A percentile compares a stretch with the other conserved stretches of the same genome.
Evolutionary conservation across 2,888 invertebrate genomes (phyloP).

Genomic region (Calliopum simillimum): DNA sequence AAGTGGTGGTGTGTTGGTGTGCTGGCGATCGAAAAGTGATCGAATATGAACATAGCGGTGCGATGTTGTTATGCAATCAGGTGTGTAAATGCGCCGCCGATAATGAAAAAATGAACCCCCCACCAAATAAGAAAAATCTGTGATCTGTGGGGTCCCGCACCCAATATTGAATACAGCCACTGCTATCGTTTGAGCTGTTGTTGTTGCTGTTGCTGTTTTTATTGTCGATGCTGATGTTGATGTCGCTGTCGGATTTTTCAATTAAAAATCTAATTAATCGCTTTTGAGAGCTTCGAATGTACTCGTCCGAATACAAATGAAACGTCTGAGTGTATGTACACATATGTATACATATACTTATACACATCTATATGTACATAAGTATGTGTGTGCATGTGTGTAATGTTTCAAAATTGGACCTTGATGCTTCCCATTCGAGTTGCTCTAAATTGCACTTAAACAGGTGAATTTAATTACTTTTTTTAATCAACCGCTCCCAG

Average conservation of each 20-base stretch:
- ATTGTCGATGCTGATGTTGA: not conserved
- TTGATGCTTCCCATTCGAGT: conserved; percentile 24
- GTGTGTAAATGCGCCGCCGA: conserved; percentile 25
- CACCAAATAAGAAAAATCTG: not conserved
- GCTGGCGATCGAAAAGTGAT: not conserved
- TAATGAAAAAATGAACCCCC: not conserved
- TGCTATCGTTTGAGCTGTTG: not conserved
- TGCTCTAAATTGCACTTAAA: conserved; percentile 37
- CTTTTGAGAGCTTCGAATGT: conserved; percentile 17
- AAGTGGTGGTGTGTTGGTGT: not conserved
- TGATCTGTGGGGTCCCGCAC: not conserved
- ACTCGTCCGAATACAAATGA: not conserved
- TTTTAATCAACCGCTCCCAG: conserved; percentile 62
- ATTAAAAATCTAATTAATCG: conserved; percentile 38
- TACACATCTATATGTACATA: not conserved
- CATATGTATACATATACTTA: too few species aligned
- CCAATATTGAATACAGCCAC: not conserved
- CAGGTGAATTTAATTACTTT: conserved; percentile 44
- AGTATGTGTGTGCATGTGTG: conserved; percentile 3
- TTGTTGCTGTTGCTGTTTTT: not conserved
- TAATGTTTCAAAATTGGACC: conserved; percentile 21
- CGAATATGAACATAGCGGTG: not conserved
- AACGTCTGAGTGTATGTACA: too few species aligned
- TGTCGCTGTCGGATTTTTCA: conserved; percentile 32
- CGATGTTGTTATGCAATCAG: conserved; percentile 20